Evolutionary conservation across 2,113 vertebrate genomes (phyloP).

Genomic region (Chamaetylas fuelleborni): DNA sequence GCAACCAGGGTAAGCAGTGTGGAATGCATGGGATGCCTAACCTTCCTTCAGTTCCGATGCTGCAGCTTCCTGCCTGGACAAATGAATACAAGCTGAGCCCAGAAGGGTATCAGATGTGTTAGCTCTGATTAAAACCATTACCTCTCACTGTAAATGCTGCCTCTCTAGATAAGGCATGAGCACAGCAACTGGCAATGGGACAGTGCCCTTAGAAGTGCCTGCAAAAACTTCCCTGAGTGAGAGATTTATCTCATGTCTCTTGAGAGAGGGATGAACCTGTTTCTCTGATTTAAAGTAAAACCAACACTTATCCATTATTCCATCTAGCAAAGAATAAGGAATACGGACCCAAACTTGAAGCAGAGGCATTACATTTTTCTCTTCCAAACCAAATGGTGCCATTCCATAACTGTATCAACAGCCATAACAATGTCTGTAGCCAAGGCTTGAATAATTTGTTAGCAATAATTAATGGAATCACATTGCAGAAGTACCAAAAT

Average conservation of each 20-base stretch:
- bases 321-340: not conserved
- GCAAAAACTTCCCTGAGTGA: not conserved
- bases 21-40: not conserved
- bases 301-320: not conserved
- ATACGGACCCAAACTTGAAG: not conserved
- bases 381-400: not conserved
- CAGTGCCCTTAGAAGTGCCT: not conserved
- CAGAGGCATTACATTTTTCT: not conserved
- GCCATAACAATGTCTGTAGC: not conserved
- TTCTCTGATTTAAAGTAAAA: not conserved
- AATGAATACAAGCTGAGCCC: not conserved
- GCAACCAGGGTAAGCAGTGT: not conserved
- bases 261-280: not conserved
- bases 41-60: not conserved
- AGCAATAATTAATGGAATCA: not conserved
- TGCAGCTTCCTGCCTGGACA: not conserved
- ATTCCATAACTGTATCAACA: not conserved
- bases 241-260: not conserved
- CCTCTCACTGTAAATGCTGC: not conserved
- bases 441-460: not conserved
- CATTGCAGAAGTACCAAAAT: not conserved
- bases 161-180: not conserved
- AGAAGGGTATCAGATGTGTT: not conserved
- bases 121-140: not conserved
- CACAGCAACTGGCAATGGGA: not conserved